phyloP scores from a whole-genome alignment of 2,113 vertebrate genomes.

The Columbina picui region DNA sequence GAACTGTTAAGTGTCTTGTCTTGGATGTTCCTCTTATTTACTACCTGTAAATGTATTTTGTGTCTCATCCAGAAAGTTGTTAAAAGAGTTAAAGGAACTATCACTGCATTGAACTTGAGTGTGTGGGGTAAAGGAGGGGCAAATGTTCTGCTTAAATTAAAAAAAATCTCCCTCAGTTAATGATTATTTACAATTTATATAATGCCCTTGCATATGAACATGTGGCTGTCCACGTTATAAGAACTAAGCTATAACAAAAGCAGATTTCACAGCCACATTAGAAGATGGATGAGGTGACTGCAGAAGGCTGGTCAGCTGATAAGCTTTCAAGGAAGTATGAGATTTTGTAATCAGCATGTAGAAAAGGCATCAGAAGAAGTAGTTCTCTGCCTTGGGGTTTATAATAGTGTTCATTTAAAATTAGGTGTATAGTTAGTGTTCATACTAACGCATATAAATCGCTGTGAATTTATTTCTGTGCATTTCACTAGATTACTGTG shows the following conservation, averaged over 20 bases:
- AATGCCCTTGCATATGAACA: neutral
- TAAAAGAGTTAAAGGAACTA: neutral
- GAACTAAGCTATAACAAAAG: neutral
- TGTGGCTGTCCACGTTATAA: neutral
- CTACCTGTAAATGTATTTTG: fast-evolving
- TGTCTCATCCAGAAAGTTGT: fast-evolving
- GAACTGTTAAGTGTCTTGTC: neutral
- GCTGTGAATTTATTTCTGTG: neutral
- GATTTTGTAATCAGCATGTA: neutral
- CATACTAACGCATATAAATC: neutral
- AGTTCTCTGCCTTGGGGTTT: neutral
- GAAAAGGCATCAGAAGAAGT: neutral
- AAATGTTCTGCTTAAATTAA: neutral
- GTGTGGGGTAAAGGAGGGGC: neutral
- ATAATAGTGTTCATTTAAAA: neutral
- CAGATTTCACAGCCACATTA: neutral
- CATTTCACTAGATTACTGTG: neutral
- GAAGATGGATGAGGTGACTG: neutral
- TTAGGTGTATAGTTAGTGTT: fast-evolving
- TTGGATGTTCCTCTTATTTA: neutral
- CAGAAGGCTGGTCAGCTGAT: neutral
- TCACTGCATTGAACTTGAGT: neutral
- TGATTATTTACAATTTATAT: neutral
- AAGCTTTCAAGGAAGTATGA: neutral
- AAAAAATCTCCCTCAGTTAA: neutral